Conservation (phyloP, 2,888 invertebrate species). For the Margaritifera margaritifera region DNA sequence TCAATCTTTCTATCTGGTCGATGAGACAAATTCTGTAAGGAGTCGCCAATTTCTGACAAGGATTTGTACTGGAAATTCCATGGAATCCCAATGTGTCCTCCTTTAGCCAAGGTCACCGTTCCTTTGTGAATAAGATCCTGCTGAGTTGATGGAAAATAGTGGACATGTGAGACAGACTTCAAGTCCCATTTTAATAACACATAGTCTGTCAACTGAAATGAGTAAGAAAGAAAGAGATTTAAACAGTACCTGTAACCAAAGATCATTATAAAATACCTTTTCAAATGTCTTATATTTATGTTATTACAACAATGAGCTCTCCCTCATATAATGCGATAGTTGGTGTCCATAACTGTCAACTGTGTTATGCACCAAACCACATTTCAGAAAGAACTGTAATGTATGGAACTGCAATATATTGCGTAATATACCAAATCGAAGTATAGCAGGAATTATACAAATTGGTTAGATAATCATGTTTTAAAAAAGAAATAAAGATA, state of each 20-base stretch:
- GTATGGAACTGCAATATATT: too few species aligned
- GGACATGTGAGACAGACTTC: slow-evolving; percentile 15
- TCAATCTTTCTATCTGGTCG: slow-evolving; percentile 73
- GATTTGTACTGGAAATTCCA: slow-evolving; percentile 80
- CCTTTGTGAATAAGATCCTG: slow-evolving; percentile 84
- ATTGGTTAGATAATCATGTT: too few species aligned
- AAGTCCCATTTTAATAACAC: slow-evolving; percentile 18
- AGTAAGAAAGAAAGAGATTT: not conserved
- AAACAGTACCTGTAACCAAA: not conserved
- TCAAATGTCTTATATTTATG: too few species aligned
- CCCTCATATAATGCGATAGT: too few species aligned
- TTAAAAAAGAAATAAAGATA: too few species aligned
- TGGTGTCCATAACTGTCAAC: too few species aligned
- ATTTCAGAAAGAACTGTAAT: too few species aligned
- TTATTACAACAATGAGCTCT: too few species aligned
- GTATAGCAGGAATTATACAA: too few species aligned
- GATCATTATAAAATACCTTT: not conserved
- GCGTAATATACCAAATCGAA: too few species aligned
- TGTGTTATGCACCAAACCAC: too few species aligned
- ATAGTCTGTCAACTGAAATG: slow-evolving; percentile 22
- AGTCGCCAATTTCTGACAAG: slow-evolving; percentile 77
- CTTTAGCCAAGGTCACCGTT: slow-evolving; percentile 75
- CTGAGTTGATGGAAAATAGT: slow-evolving; percentile 82
- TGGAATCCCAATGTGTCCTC: slow-evolving; percentile 84
- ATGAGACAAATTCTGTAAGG: slow-evolving; percentile 76